These are phyloP conservation scores for Drosophila vallismaia DNA, from an alignment of 2,888 invertebrate species.

Conservation along the genomic window DNA sequence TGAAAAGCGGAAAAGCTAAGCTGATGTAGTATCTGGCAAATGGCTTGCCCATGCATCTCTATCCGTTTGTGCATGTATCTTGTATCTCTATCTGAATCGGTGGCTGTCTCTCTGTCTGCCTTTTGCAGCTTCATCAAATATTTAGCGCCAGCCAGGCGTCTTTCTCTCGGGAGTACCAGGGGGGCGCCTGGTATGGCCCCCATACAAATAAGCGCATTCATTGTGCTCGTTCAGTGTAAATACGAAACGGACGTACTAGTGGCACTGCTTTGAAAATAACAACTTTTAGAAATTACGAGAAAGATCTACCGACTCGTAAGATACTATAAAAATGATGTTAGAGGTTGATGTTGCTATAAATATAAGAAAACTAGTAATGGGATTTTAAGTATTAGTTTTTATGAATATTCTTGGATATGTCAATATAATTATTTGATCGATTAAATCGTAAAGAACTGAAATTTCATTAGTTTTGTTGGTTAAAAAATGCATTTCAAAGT, in stretches of 20 bases:
- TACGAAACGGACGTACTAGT: conserved; percentile 41
- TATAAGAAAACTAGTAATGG: not conserved
- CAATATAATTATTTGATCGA: no score
- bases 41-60: conserved; percentile 44
- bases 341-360: not conserved
- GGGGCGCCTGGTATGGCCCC: conserved; percentile 1
- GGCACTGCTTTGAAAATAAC: conserved; percentile 41
- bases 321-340: conserved; percentile 7
- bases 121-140: conserved; percentile 72
- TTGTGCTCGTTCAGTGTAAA: conserved; percentile 48
- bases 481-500: not conserved
- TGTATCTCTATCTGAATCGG: conserved; percentile 41
- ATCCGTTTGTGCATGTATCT: conserved; percentile 25
- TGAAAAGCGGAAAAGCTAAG: conserved; percentile 63
- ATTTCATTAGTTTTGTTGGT: not conserved
- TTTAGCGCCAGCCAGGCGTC: conserved; percentile 64
- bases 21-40: conserved; percentile 40
- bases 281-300: conserved; percentile 14
- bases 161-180: conserved; percentile 5
- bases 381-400: no score
- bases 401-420: no score
- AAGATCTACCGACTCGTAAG: not conserved
- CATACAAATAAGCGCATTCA: conserved; percentile 47
- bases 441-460: not conserved
- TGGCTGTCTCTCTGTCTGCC: conserved; percentile 39